Percentiles rank a stretch among this genome's conserved stretches.
Conservation (phyloP, 2,797 vertebrate genomes). For the Artibeus jamaicensis region DNA sequence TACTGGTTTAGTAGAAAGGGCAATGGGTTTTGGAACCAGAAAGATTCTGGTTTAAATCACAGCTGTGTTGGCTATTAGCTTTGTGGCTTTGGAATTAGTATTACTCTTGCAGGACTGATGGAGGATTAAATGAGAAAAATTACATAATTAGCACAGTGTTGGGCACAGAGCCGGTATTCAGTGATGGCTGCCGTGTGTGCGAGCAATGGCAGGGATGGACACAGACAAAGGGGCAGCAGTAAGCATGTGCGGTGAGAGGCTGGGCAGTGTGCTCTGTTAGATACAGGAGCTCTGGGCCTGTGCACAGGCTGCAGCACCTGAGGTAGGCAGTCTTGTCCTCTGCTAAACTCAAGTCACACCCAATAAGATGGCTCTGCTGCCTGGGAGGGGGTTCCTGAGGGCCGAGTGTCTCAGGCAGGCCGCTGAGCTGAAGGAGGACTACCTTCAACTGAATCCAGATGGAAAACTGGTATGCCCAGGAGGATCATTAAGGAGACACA, state of each 20-base stretch:
- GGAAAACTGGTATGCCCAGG: conserved; percentile 66
- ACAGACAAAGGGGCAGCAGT: not conserved
- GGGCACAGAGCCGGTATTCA: conserved; percentile 1
- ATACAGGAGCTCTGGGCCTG: not conserved
- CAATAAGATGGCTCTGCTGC: conserved; percentile 58
- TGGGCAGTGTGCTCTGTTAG: not conserved
- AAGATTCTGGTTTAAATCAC: conserved; percentile 39
- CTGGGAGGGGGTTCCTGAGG: not conserved
- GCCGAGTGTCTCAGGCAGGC: not conserved
- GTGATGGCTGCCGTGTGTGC: not conserved
- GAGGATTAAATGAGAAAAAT: conserved; percentile 56
- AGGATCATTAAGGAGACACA: conserved; percentile 63
- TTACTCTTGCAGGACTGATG: conserved; percentile 9
- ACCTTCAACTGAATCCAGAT: conserved; percentile 65
- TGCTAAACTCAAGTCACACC: conserved; percentile 69
- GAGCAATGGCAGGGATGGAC: not conserved
- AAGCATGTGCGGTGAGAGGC: not conserved
- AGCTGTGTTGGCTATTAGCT: conserved; percentile 34
- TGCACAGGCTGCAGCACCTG: conserved; percentile 34
- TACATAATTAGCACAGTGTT: conserved; percentile 51
- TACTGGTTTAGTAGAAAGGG: conserved; percentile 37
- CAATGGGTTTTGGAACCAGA: not conserved
- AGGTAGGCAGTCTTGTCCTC: conserved; percentile 59
- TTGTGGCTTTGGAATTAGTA: conserved; percentile 43
- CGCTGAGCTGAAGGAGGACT: conserved; percentile 35